Base-by-base conservation (phyloP, 2,113 vertebrate species). In the Sula dactylatra region DNA sequence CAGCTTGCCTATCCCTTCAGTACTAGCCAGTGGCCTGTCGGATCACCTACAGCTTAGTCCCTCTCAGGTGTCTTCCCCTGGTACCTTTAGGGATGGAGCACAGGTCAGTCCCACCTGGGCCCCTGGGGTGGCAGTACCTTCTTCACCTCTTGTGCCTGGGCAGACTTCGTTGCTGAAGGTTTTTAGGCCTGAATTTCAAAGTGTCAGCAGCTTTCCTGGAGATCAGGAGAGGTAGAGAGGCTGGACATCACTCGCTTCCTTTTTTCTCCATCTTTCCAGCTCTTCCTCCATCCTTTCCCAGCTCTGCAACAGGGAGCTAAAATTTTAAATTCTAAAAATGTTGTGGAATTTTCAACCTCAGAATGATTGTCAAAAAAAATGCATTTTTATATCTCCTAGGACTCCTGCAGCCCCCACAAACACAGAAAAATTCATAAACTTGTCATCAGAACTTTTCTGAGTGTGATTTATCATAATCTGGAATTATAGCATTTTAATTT, bases 401-500 rank as follows among this genome's bases (percentile, higher is more conserved):
- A 55, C 24, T 94, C 26, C 47, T 31, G 25, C 82, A 97, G 50
- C 58, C 56, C 62, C 86, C 74, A 81, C 82, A 95, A 93, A 79
- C 49, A 74, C 5, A 34, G 67, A 38, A 70, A 86, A 69, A 87
- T 10, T 64, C 40, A 84, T 82, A 79, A 82, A 86, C 42, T 93
- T 93, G 45, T 91, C 84, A 79, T 36, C 66, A 62, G 66, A 96
- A 95, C 24, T 89, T 90, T 70, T 66, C 67, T 85, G 70, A 84
- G 40, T 72, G 16, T 79, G 77, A 92, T 77, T 95, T 90, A 62
- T 62, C 86, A 49, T 85, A 82, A 97, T 90, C 82, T 91, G 84
- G 71, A 97, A 95, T 88, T 65, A 86, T 24, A n/a, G 64, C 40
- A 80, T 82, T 95, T 95, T 94, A 82, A 95, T 96, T 95, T 77